Base-by-base conservation (phyloP, 2,888 invertebrate genomes). In the Apodemia hepburni region DNA sequence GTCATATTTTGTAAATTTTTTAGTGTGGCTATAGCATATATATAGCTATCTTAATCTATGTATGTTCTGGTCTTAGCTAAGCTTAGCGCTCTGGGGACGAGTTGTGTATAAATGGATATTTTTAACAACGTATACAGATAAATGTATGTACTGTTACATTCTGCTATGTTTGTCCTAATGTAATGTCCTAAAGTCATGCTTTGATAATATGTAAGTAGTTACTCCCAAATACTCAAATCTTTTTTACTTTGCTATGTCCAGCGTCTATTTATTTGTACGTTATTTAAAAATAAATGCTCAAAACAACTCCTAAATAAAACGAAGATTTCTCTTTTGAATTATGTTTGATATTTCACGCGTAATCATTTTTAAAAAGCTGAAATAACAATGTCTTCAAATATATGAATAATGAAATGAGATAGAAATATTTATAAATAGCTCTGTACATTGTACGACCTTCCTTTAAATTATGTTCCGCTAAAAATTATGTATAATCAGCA, bases 1-100 rank as follows among this genome's bases (percentile, higher is more conserved):
- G 90, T 91, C 89, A 91, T 91, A 91, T 91, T 91, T 91, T 91
- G 90, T 91, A 91, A 90, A 91, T 90, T 91, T 90, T 91, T 90
- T 91, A 90, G 89, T 84, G 81, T 89, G 80, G 88, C 89, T 90
- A 84, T 85, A 87, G 84, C 84, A 78, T 15, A 42, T 42, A 42
- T 42, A 42, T 42, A 42, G 42, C 81, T 78, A 76, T 87, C 75
- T 42, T 88, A 86, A 84, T 75, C 85, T 86, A 81, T 87, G 76
- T 87, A 84, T 86, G 82, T 85, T 79, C 79, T 83, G 84, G 84
- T 85, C 79, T 85, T 87, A 81, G 83, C 84, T 84, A 87, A 84
- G 88, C 89, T 88, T 88, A 87, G 86, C 87, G 82, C 88, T 87
- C 87, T 87, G 82, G 81, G 85, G 84, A 87, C 84, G 84, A 82